Base-by-base conservation (phyloP, 2,113 vertebrate genomes). In the Trochalopteron elliotii region DNA sequence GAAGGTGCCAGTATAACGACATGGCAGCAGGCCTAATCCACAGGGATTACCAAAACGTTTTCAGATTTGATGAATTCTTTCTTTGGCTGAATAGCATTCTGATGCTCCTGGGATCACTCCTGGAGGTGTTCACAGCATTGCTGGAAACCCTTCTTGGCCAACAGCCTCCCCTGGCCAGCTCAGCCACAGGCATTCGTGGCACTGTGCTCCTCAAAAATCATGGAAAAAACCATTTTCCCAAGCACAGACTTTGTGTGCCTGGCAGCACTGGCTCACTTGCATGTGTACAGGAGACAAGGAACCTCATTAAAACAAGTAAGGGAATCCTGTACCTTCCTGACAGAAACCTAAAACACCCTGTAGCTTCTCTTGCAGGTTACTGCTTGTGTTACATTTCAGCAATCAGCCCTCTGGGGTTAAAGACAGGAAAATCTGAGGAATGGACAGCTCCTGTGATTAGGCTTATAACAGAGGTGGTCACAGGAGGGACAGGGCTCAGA, bases 201-300 rank as follows among this genome's bases (percentile, higher is more conserved):
- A 37, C 53, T 24, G 42, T 15, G 50, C 68, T 86, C 42, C 11
- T 15, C 59, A 61, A 49, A 53, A 69, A 50, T 10, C 42, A 55
- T 2, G 0, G 33, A 52, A 12, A 53, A 28, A 3, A 21, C 0
- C 0, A 1, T 18, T 39, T 61, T 59, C 39, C 67, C 39, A 50
- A 31, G 72, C 50, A 79, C 19, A 44, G 49, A 25, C 33, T 50
- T 10, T 2, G 30, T n/a, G 40, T 52, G 60, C 56, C 69, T 37
- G 71, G 76, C 47, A 50, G 47, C 2, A 28, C 44, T 40, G 49
- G 27, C 10, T 44, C 67, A 27, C 35, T 59, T 22, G 17, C 3
- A 3, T 1, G 42, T 42, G 50, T 6, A 24, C 30, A 20, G 0
- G 5, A 56, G 52, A 61, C 14, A 42, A 60, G 28, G 24, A 55